Evolutionary conservation across 2,888 invertebrate genomes (phyloP).

Genomic region (Thyatira batis): DNA sequence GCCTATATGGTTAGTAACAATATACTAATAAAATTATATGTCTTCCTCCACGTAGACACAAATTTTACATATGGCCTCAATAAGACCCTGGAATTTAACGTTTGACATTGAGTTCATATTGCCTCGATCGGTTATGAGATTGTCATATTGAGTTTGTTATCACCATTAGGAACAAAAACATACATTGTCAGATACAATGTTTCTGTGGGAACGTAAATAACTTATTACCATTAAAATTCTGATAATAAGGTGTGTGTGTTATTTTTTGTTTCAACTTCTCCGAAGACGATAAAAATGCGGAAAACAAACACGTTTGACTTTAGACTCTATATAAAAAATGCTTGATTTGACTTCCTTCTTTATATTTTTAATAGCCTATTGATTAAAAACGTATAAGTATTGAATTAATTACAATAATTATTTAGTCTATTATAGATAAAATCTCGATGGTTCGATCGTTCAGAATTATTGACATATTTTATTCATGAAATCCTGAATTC

Average conservation of each 20-base stretch:
- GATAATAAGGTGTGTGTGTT: background rate
- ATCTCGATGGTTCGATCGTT: too few relatives aligned
- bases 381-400: too few relatives aligned
- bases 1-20: too few relatives aligned
- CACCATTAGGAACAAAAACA: background rate
- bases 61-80: background rate
- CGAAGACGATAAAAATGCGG: background rate
- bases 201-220: background rate
- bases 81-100: background rate
- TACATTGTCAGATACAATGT: background rate
- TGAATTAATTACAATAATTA: too few relatives aligned
- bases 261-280: too few relatives aligned
- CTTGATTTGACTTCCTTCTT: too few relatives aligned
- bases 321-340: background rate
- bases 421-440: too few relatives aligned
- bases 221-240: background rate
- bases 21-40: too few relatives aligned
- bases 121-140: background rate
- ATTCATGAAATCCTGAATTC: too few relatives aligned
- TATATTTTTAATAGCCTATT: too few relatives aligned
- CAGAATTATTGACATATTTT: too few relatives aligned
- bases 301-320: background rate
- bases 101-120: background rate
- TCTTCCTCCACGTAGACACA: too few relatives aligned
- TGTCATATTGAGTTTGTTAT: background rate